Conservation (phyloP, 1,140 invertebrate genomes). For the Drosophila auraria region DNA sequence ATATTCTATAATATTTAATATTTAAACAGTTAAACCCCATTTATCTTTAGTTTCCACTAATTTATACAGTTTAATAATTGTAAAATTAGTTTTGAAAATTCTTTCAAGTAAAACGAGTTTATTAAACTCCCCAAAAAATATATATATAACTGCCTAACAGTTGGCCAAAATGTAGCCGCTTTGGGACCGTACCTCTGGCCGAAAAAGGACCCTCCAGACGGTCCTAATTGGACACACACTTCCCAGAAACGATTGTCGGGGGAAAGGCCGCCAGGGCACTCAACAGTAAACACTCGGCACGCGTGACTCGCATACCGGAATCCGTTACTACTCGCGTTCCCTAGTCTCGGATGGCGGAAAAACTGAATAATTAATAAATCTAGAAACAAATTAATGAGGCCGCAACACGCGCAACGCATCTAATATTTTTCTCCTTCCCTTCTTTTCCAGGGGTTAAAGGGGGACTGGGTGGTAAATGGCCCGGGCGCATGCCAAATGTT, state of each 20-base stretch:
- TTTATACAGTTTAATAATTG: background rate
- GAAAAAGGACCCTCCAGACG: slow-evolving; percentile 30
- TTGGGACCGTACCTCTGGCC: background rate
- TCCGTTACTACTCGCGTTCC: slow-evolving; percentile 18
- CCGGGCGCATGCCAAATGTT: slow-evolving; percentile 52
- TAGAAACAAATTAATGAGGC: slow-evolving; percentile 77
- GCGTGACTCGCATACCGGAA: slow-evolving; percentile 37
- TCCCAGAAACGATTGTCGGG: slow-evolving; percentile 22
- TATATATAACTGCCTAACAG: background rate
- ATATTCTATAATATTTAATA: background rate
- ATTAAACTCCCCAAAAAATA: background rate
- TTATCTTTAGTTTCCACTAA: background rate
- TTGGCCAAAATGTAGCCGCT: slow-evolving; percentile 16
- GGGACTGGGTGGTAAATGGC: slow-evolving; percentile 1
- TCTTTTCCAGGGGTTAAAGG: background rate
- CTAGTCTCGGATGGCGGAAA: slow-evolving; percentile 25
- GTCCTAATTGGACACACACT: slow-evolving; percentile 22
- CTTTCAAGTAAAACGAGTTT: no score
- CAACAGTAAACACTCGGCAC: slow-evolving; percentile 40
- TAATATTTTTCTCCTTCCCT: slow-evolving; percentile 6
- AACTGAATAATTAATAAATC: slow-evolving; percentile 81
- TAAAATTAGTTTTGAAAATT: no score
- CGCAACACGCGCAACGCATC: slow-evolving; percentile 63
- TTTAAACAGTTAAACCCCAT: no score
- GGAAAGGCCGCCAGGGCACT: slow-evolving; percentile 15